Evolutionary conservation across 2,113 vertebrate genomes (phyloP).

Genomic region (Zeus faber): DNA sequence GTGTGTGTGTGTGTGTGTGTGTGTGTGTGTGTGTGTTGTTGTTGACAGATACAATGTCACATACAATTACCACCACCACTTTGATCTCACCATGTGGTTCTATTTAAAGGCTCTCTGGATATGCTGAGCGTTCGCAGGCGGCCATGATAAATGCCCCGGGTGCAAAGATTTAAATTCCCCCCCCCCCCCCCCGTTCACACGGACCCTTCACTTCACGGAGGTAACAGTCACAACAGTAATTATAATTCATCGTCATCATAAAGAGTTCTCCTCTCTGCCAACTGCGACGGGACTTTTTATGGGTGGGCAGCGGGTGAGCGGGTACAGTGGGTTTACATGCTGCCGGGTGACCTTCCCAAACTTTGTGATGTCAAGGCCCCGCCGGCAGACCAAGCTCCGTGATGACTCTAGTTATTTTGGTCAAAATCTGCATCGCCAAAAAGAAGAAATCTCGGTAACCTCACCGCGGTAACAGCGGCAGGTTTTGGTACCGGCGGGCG

Average conservation of each 20-base stretch:
- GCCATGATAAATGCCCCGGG: slow-evolving; percentile 44
- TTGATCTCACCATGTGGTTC: slow-evolving; percentile 8
- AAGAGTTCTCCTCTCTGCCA: slow-evolving; percentile 33
- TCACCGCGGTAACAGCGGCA: too few relatives aligned
- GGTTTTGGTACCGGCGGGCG: too few relatives aligned
- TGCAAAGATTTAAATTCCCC: slow-evolving; percentile 50
- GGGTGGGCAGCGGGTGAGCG: slow-evolving; percentile 28
- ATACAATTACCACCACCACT: not conserved
- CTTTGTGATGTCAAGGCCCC: too few relatives aligned
- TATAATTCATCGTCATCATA: slow-evolving; percentile 62
- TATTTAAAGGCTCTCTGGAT: slow-evolving; percentile 34
- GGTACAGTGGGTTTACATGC: too few relatives aligned
- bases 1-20: not conserved
- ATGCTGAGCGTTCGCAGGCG: slow-evolving; percentile 30
- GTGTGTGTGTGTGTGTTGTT: not conserved
- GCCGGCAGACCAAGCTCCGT: too few relatives aligned
- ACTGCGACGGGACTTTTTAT: slow-evolving; percentile 4
- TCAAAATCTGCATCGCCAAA: too few relatives aligned
- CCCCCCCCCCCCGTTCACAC: slow-evolving; percentile 37
- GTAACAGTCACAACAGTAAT: slow-evolving; percentile 57
- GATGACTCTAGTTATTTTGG: too few relatives aligned
- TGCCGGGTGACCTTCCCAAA: too few relatives aligned
- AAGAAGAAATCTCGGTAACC: too few relatives aligned
- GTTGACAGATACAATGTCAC: too few relatives aligned
- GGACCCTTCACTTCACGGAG: slow-evolving; percentile 34